Evolutionary conservation across 2,888 invertebrate species (phyloP).

Genomic region (Cabera pusaria): DNA sequence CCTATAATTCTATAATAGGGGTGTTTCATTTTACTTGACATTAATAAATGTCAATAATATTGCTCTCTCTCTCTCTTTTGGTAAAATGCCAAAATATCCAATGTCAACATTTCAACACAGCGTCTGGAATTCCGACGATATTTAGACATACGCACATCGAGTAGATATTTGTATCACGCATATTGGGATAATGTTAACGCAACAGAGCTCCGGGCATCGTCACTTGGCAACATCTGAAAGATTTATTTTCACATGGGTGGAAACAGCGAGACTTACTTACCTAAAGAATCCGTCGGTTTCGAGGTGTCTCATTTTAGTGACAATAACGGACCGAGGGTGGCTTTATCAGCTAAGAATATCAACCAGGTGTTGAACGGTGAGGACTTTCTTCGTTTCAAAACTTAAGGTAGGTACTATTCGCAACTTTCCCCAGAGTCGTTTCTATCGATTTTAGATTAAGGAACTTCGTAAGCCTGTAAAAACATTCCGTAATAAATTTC

Average conservation of each 20-base stretch:
- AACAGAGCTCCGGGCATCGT: conserved; percentile 30
- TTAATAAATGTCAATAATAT: conserved; percentile 2
- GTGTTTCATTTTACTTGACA: conserved; percentile 4
- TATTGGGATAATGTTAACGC: neutral
- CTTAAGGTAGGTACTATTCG: conserved; percentile 75
- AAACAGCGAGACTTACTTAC: too few relatives aligned
- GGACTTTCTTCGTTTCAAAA: conserved; percentile 72
- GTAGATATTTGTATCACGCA: neutral
- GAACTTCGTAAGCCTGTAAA: conserved; percentile 74
- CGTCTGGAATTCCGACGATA: conserved; percentile 26
- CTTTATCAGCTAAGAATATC: conserved; percentile 69
- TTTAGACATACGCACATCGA: conserved; percentile 27
- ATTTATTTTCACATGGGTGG: conserved; percentile 19
- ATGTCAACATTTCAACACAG: conserved; percentile 16
- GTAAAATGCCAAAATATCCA: conserved; percentile 17
- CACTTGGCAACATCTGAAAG: conserved; percentile 17
- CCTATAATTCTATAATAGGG: too few relatives aligned
- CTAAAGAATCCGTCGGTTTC: conserved; percentile 52
- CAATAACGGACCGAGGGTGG: conserved; percentile 45
- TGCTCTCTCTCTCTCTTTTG: conserved; percentile 6
- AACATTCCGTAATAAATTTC: conserved; percentile 76
- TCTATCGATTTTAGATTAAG: conserved; percentile 82
- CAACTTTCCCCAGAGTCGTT: conserved; percentile 74
- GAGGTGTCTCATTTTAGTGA: conserved; percentile 58
- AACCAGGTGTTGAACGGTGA: conserved; percentile 74